Evolutionary conservation across 2,888 invertebrate genomes (phyloP).

Genomic region (Drosophila affinis): DNA sequence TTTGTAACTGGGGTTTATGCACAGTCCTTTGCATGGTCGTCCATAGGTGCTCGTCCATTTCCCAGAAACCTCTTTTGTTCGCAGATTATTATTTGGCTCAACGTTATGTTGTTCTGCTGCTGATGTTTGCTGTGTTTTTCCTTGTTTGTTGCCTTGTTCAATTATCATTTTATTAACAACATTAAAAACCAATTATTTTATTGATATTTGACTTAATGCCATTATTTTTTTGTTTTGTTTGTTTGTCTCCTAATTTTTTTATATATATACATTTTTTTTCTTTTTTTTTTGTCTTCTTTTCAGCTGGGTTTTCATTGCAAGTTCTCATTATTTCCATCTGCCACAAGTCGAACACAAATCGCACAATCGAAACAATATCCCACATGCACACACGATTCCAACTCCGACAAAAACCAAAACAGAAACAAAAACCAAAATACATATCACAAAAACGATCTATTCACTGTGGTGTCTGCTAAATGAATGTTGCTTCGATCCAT

Average conservation of each 20-base stretch:
- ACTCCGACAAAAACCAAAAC: neutral
- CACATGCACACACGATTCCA: constrained; percentile 25
- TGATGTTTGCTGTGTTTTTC: constrained; percentile 2
- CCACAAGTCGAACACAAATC: constrained; percentile 11
- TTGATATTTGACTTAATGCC: neutral
- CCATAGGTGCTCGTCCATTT: neutral
- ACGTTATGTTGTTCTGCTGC: constrained; percentile 9
- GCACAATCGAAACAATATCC: constrained; percentile 6
- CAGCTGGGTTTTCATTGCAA: constrained; percentile 27
- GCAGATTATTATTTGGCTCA: constrained; percentile 22
- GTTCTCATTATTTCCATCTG: constrained; percentile 39
- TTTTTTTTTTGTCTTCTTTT: constrained; percentile 30
- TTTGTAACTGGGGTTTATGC: too few species aligned
- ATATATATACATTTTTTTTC: constrained; percentile 23
- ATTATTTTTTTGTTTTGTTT: constrained; percentile 17
- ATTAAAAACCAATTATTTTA: neutral
- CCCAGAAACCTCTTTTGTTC: constrained; percentile 4
- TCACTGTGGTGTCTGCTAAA: neutral
- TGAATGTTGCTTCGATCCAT: neutral
- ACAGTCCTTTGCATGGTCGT: neutral
- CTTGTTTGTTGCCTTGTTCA: neutral
- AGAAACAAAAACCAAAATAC: neutral
- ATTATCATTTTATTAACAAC: neutral
- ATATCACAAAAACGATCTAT: neutral
- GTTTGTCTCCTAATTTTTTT: constrained; percentile 15